These are phyloP conservation scores for Leptoteleia sp. DNA, from an alignment of 1,140 invertebrate genomes.

Conservation along the genomic window DNA sequence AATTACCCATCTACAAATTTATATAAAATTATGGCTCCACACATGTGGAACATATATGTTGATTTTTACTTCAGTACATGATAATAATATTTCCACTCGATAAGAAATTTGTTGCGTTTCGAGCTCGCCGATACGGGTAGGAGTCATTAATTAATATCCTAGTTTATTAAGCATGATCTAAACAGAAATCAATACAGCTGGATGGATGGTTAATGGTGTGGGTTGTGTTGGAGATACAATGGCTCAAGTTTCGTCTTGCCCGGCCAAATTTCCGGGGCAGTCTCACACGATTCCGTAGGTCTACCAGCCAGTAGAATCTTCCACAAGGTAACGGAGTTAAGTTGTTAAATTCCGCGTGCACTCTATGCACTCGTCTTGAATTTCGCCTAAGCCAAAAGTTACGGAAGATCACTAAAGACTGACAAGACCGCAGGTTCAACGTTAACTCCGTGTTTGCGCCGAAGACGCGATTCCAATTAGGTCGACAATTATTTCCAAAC, in stretches of 20 bases:
- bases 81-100: too few relatives aligned
- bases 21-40: too few relatives aligned
- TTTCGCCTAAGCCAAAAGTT: conserved; percentile 46
- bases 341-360: conserved; percentile 58
- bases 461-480: conserved; percentile 29
- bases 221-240: conserved; percentile 33
- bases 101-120: too few relatives aligned
- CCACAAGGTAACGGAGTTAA: conserved; percentile 53
- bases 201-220: conserved; percentile 11
- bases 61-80: too few relatives aligned
- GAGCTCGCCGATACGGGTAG: too few relatives aligned
- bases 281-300: conserved; percentile 37
- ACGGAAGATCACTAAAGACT: conserved; percentile 45
- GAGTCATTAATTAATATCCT: too few relatives aligned
- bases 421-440: conserved; percentile 18
- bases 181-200: conserved; percentile 29
- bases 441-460: conserved; percentile 5
- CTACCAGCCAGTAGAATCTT: conserved; percentile 61
- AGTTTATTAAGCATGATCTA: conserved; percentile 29
- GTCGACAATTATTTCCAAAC: conserved; percentile 15
- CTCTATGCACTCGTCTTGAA: conserved; percentile 39
- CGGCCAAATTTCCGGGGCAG: conserved; percentile 46
- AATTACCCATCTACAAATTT: too few relatives aligned
- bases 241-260: conserved; percentile 57
- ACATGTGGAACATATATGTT: too few relatives aligned